phyloP scores from a whole-genome alignment of 2,888 invertebrate species.

The Eudasyphora cyanicolor region DNA sequence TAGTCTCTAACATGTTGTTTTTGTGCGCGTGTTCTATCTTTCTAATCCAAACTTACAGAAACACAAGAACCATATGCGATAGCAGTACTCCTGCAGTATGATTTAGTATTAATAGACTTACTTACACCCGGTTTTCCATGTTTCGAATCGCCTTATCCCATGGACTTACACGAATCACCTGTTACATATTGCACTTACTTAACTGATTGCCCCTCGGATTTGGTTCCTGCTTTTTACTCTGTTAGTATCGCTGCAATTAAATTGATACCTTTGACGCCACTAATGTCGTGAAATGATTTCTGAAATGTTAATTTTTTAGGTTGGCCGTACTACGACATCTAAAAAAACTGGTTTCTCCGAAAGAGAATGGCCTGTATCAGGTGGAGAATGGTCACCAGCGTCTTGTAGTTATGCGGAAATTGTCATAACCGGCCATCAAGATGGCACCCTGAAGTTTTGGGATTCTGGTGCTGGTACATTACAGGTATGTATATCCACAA shows the following conservation, averaged over 20 bases:
- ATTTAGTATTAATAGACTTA: slow-evolving; percentile 98
- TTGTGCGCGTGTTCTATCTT: slow-evolving; percentile 10
- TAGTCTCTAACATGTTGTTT: background rate
- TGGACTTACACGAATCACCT: slow-evolving; percentile 99
- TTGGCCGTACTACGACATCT: slow-evolving; percentile 87
- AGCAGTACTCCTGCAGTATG: slow-evolving; percentile 97
- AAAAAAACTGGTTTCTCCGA: slow-evolving; percentile 93
- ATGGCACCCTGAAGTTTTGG: slow-evolving; percentile 99
- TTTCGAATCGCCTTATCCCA: slow-evolving; percentile 99
- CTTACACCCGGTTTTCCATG: slow-evolving; percentile 97
- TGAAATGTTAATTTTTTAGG: slow-evolving; percentile 71
- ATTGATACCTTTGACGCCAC: background rate
- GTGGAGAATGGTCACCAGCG: slow-evolving; percentile 97
- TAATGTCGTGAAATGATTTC: slow-evolving; percentile 5
- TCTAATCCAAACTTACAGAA: slow-evolving; percentile 82
- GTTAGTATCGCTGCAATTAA: slow-evolving; percentile 77
- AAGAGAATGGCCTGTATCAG: slow-evolving; percentile 97
- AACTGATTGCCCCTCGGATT: slow-evolving; percentile 98
- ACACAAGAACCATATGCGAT: slow-evolving; percentile 99
- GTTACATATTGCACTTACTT: slow-evolving; percentile 98
- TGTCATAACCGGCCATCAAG: slow-evolving; percentile 98
- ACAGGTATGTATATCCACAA: slow-evolving; percentile 81
- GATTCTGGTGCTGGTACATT: slow-evolving; percentile 97
- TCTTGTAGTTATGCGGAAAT: slow-evolving; percentile 99
- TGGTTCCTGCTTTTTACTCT: slow-evolving; percentile 98